Base-by-base conservation (phyloP, 2,888 invertebrate genomes). In the Eutolmus rufibarbis region DNA sequence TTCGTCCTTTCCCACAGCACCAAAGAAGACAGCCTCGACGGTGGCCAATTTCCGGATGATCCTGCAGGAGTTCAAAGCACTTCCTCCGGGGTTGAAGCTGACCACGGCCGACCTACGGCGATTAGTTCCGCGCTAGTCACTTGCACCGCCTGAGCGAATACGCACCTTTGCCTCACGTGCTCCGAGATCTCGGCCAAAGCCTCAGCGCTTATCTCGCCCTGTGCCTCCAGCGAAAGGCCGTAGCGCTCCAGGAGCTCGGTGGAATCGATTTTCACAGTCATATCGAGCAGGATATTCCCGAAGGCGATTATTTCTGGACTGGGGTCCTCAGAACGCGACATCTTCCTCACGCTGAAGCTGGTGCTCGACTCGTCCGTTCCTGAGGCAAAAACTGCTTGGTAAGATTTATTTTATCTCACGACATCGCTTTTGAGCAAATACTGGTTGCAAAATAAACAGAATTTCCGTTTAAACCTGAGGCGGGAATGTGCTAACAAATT, bases 1-100 rank as follows among this genome's bases (percentile, higher is more conserved):
- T 78, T 92, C 90, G 89, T 94, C 94, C 57, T 91, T 90, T 0
- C 94, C 94, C 46, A 94, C 92, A 12, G 93, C 92, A 1, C 94
- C 94, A 89, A 94, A 93, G 90, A 94, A 94, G 28, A 92, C 87
- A 2, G 93, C 89, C 90, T 94, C 93, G 87, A 92, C 89, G 90
- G 91, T 88, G 16, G 84, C 79, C n/a, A 89, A 28, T 9, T 43
- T 46, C 34, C 77, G 82, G 46, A 94, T 90, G 79, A 94, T 92
- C 86, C 94, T 91, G 7, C 93, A 89, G 0, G 94, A 93, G 89
- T 94, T 94, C 89, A 94, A 92, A 12, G 93, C 93, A 37, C 93
- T 93, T 1, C 94, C 94, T 8, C 94, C 94, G 19, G 82, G 74
- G 46, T 82, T 85, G 82, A 81, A 87, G 9, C 19, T 19, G 66